Conservation (phyloP, 2,113 vertebrate genomes). For the Noturus placidus region DNA sequence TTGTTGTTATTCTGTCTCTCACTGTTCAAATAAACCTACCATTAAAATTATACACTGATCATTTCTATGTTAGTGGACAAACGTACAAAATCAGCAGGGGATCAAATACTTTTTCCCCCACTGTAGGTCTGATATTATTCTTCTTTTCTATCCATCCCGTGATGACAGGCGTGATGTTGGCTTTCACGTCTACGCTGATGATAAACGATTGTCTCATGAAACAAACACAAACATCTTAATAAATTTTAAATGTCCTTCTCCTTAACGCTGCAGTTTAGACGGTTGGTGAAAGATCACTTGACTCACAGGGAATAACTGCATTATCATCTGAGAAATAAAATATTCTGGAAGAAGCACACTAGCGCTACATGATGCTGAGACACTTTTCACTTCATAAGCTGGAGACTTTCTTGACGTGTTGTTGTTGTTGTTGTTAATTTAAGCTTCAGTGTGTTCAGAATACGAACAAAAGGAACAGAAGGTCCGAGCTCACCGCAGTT, state of each 20-base stretch:
- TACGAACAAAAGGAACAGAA: background rate
- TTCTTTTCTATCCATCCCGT: background rate
- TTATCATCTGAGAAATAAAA: background rate
- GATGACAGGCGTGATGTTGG: background rate
- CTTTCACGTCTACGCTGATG: background rate
- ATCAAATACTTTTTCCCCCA: too few relatives aligned
- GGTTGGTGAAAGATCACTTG: background rate
- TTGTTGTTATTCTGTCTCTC: too few relatives aligned
- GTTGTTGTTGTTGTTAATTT: background rate
- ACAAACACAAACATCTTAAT: background rate
- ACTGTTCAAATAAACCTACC: too few relatives aligned
- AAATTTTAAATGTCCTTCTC: background rate
- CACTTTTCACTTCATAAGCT: background rate
- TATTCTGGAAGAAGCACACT: background rate
- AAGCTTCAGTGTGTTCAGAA: background rate
- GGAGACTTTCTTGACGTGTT: background rate
- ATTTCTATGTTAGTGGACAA: too few relatives aligned
- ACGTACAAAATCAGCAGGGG: too few relatives aligned
- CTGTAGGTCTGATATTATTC: background rate
- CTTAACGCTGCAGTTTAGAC: background rate
- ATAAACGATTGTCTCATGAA: background rate
- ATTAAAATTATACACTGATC: too few relatives aligned
- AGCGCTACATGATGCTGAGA: background rate
- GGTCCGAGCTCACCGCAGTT: background rate
- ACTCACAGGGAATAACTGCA: background rate